phyloP scores from a whole-genome alignment of 2,888 invertebrate genomes.

The Pseudococcus jackbeardsleyi region DNA sequence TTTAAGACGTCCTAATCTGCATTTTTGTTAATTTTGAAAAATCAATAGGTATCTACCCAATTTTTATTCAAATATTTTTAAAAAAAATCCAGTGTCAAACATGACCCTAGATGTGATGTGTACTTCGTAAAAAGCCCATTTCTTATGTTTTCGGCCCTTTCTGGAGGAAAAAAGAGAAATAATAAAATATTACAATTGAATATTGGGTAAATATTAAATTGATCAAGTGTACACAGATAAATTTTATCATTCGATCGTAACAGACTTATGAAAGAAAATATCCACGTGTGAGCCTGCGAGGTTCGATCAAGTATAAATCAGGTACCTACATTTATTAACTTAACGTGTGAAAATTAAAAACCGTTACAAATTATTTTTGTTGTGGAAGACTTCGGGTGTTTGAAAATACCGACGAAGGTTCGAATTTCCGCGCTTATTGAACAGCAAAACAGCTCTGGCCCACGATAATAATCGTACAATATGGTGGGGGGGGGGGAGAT shows the following conservation, averaged over 20 bases:
- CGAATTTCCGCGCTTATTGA: not conserved
- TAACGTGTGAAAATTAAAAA: conserved; percentile 19
- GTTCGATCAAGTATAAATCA: not conserved
- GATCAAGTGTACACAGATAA: not conserved
- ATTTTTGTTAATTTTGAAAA: too few species aligned
- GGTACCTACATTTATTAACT: not conserved
- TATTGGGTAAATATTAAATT: not conserved
- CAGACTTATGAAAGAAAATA: conserved; percentile 1
- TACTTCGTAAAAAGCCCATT: not conserved
- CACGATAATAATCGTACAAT: not conserved
- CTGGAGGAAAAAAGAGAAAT: not conserved
- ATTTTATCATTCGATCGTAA: not conserved
- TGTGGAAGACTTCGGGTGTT: not conserved
- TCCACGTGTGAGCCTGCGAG: conserved; percentile 4
- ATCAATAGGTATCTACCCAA: too few species aligned
- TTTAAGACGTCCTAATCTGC: too few species aligned
- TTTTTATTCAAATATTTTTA: too few species aligned
- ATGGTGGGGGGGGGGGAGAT: not conserved
- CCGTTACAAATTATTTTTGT: conserved; percentile 14
- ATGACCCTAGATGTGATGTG: not conserved
- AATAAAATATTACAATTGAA: conserved; percentile 10
- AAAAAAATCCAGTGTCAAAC: too few species aligned
- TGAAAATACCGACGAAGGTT: conserved; percentile 24
- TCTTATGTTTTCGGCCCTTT: not conserved
- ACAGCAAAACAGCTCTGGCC: not conserved